A percentile compares a stretch with the other conserved stretches of the same genome.
Conservation (phyloP, 2,888 invertebrate genomes). For the Ceriagrion tenellum region DNA sequence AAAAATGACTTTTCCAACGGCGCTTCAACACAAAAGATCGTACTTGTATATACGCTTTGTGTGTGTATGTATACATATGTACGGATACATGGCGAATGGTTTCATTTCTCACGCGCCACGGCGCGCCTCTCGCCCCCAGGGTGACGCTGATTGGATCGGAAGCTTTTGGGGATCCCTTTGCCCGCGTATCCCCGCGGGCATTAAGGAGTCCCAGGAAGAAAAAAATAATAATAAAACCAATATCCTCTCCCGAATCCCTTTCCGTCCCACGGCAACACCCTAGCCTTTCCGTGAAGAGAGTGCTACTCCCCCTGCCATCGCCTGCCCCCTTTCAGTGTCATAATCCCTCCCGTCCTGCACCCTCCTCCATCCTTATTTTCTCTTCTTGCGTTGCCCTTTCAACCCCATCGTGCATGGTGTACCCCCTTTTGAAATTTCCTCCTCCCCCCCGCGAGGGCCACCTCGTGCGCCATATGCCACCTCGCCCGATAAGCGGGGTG, state of each 20-base stretch:
- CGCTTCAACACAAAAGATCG: no score
- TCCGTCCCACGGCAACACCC: neutral
- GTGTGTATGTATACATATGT: no score
- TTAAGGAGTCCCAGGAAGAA: neutral
- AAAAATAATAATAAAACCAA: slow-evolving; percentile 41
- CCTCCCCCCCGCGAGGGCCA: neutral
- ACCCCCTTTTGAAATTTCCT: neutral
- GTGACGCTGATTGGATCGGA: slow-evolving; percentile 58
- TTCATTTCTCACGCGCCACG: slow-evolving; percentile 1
- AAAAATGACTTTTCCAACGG: no score
- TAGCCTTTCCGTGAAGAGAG: neutral
- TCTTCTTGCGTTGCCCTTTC: neutral
- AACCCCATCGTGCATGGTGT: neutral
- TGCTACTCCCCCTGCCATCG: neutral
- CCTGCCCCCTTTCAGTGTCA: neutral
- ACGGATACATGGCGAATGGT: neutral
- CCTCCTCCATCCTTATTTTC: neutral
- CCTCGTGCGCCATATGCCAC: slow-evolving; percentile 15
- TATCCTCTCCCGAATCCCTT: neutral
- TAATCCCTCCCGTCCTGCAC: neutral
- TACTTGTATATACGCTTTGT: neutral
- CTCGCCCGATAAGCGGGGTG: slow-evolving; percentile 34
- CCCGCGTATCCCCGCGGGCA: slow-evolving; percentile 26
- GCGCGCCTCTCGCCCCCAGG: neutral
- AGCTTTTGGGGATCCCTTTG: neutral